Percentiles rank a stretch among this genome's conserved stretches.
phyloP scores from a whole-genome alignment of 2,888 invertebrate species.

The Aquatica leii region DNA sequence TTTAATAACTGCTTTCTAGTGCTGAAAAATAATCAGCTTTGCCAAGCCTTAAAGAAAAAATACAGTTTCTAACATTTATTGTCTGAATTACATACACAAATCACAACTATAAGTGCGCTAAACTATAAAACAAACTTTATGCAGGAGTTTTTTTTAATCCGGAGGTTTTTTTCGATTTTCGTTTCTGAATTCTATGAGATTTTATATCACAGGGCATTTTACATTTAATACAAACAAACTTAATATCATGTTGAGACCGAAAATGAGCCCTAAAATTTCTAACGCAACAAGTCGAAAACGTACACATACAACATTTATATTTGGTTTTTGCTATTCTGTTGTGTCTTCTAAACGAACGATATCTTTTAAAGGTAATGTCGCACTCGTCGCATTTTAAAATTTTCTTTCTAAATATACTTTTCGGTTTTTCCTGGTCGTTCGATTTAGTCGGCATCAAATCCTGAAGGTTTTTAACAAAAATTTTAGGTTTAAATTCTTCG shows the following conservation, averaged over 20 bases:
- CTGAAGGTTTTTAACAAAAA: conserved; percentile 13
- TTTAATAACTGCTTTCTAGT: too few relatives aligned
- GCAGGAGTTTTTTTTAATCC: too few relatives aligned
- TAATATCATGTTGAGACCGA: neutral
- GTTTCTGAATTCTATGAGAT: too few relatives aligned
- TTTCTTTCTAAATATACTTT: neutral
- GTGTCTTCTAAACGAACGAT: neutral
- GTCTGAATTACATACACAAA: too few relatives aligned
- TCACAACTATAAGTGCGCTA: too few relatives aligned
- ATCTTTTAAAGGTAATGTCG: neutral
- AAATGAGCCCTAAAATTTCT: neutral
- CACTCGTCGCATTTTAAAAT: conserved; percentile 15
- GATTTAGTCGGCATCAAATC: conserved; percentile 9
- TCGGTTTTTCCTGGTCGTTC: too few relatives aligned
- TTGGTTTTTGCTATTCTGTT: neutral
- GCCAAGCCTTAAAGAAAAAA: too few relatives aligned
- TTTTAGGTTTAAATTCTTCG: neutral
- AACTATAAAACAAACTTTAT: too few relatives aligned
- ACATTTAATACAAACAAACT: conserved; percentile 4
- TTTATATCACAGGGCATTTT: neutral
- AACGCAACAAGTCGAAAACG: conserved; percentile 3
- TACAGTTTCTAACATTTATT: too few relatives aligned
- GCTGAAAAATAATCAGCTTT: too few relatives aligned
- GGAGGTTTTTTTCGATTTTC: too few relatives aligned
- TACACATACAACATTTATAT: neutral